Conservation (phyloP, 2,888 invertebrate species). For the Autographa gamma region DNA sequence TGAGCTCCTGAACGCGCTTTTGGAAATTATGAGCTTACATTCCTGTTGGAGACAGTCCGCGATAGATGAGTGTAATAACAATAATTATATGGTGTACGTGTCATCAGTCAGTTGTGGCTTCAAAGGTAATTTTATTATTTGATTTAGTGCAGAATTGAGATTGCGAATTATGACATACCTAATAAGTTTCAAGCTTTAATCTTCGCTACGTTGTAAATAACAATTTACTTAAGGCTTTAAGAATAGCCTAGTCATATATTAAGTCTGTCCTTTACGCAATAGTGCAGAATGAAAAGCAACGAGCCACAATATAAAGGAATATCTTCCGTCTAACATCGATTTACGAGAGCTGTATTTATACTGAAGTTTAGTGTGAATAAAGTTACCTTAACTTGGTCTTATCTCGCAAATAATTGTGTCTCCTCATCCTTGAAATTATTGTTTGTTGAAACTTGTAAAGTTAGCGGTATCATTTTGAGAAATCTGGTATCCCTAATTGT, state of each 20-base stretch:
- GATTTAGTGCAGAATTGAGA: background rate
- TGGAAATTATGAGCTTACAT: slow-evolving; percentile 55
- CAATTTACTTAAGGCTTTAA: background rate
- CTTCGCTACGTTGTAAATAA: background rate
- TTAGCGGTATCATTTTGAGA: background rate
- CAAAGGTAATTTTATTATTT: slow-evolving; percentile 6
- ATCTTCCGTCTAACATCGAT: background rate
- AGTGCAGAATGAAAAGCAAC: background rate
- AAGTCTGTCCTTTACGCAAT: background rate
- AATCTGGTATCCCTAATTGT: slow-evolving; percentile 10
- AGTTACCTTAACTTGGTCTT: slow-evolving; percentile 3
- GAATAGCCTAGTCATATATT: background rate
- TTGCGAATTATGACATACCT: background rate
- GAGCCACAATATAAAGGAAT: background rate
- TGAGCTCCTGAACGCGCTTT: slow-evolving; percentile 54
- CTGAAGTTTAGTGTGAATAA: background rate
- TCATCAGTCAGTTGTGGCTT: slow-evolving; percentile 17
- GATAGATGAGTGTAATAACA: slow-evolving; percentile 51
- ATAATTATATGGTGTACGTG: slow-evolving; percentile 33
- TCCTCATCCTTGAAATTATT: slow-evolving; percentile 9
- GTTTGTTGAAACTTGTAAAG: slow-evolving; percentile 8
- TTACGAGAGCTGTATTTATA: background rate
- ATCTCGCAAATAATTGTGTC: slow-evolving; percentile 7
- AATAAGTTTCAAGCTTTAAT: slow-evolving; percentile 2
- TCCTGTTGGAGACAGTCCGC: slow-evolving; percentile 42